These are phyloP conservation scores for Picus viridis DNA, from an alignment of 2,797 vertebrate species.

Conservation along the genomic window DNA sequence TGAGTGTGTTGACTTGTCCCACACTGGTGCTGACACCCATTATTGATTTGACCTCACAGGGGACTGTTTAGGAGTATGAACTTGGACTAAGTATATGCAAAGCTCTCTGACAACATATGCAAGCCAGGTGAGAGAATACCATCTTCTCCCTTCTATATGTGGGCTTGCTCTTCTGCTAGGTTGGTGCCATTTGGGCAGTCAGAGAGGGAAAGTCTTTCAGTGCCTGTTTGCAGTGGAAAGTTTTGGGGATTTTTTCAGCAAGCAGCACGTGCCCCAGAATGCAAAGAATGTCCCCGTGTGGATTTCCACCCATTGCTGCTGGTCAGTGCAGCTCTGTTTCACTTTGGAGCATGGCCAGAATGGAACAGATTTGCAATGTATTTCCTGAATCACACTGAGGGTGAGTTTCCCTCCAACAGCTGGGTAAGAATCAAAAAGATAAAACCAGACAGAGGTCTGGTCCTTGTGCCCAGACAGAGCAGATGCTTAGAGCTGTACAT, in stretches of 20 bases:
- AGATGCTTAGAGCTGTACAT: not conserved
- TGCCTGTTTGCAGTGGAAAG: constrained; percentile 24
- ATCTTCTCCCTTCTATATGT: fast-evolving
- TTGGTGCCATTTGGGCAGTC: not conserved
- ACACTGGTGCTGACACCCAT: fast-evolving
- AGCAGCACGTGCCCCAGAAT: constrained; percentile 15
- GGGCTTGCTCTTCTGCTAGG: not conserved
- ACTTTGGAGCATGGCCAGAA: not conserved
- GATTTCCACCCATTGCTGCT: constrained; percentile 25
- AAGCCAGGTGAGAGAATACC: not conserved
- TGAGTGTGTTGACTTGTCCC: fast-evolving
- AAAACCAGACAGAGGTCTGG: not conserved
- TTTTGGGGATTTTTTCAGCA: not conserved
- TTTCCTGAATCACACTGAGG: not conserved
- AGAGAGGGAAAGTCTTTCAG: not conserved
- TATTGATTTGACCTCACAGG: not conserved
- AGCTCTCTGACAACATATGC: not conserved
- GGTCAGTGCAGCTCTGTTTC: not conserved
- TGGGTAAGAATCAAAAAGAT: not conserved
- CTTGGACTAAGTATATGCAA: not conserved
- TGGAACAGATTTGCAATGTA: constrained; percentile 10
- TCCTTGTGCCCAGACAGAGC: not conserved
- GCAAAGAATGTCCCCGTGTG: constrained; percentile 43
- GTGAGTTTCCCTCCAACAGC: not conserved
- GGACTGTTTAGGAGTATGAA: fast-evolving